Evolutionary conservation across 2,888 invertebrate species (phyloP), one percentile per base, ranked within the genome.

Genomic region (Cerastis rubricosa): DNA sequence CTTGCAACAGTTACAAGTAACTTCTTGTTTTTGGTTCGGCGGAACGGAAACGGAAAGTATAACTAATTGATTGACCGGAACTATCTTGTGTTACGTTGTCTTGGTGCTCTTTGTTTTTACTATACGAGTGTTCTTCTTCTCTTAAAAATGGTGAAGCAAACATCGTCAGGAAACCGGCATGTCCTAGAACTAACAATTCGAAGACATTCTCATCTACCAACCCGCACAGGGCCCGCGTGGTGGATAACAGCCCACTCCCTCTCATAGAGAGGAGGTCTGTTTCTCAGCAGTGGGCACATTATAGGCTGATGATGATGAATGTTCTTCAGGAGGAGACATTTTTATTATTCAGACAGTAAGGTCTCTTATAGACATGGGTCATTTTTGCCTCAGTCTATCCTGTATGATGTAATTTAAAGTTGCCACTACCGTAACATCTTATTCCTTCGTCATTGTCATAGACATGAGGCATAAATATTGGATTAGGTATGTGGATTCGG

Each of bases 21-120:
- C 22, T 72, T 84, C 81, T 78, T 71, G 19, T 40, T 77, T 83
- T 81, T 81, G 76, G 65, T 81, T 25, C 12, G 35, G n/a, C n/a
- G n/a, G n/a, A 70, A 35, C 59, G 75, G 76, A 87, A 85, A 87
- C 78, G 61, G 87, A 87, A 87, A 87, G 87, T 87, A 76, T 76
- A 75, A 47, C 84, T 72, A 85, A 87, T 87, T 76, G 83, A 78
- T 76, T 84, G 67, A 69, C 75, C 67, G 74, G 70, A 72, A 83
- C 74, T 71, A 54, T 69, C 45, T 84, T 85, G 85, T 75, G 81
- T 70, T 81, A 87, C 74, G 40, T 4, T 64, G 76, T 54, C 47
- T 83, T 72, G 64, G 61, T 78, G 69, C 63, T 84, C 43, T 79
- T 82, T 73, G 71, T 83, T 75, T 79, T 73, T 19, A 25, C 25